Evolutionary conservation across 2,113 vertebrate species (phyloP), one percentile per base, ranked within the genome.

Genomic region (Xerus inauris): DNA sequence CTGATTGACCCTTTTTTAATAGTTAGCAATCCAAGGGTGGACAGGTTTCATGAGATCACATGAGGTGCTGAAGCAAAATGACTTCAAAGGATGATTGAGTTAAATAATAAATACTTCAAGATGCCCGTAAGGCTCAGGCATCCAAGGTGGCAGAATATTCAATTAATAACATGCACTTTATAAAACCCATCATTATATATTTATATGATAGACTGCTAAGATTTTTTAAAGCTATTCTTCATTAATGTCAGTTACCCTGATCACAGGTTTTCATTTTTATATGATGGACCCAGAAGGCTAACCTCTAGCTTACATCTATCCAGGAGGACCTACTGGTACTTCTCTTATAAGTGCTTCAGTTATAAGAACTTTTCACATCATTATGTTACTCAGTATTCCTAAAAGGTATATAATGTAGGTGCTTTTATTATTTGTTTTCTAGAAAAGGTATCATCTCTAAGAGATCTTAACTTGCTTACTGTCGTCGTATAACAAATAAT

Each of bases 161-260:
- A 92, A 94, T 96, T 97, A 92, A 96, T 97, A 97, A 81, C 83
- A 72, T 89, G 89, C 84, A 90, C 94, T 97, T 97, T 89, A 96
- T 89, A 97, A 97, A 96, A 91, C 69, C 93, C 45, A 76, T 94
- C 87, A 97, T 97, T 97, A 65, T 10, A 7, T 94, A 82, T 98
- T 97, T 95, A 93, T 96, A 40, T 40, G 86, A 88, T 67, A 95
- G 72, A 51, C 54, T 86, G 45, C 24, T 30, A 42, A 0, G 76
- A 45, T 12, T 95, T 96, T 97, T 71, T 64, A 67, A 72, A 42
- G 77, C 77, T 95, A 0, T 90, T 89, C 87, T 75, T 93, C 40
- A 90, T 38, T 94, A 73, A 40, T 82, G 11, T 83, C 54, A 62
- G 38, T 95, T 84, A 26, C 57, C 9, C 30, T 86, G 40, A 72